Evolutionary conservation across 2,888 invertebrate species (phyloP).

Genomic region (Pachliopta kotzebuea): DNA sequence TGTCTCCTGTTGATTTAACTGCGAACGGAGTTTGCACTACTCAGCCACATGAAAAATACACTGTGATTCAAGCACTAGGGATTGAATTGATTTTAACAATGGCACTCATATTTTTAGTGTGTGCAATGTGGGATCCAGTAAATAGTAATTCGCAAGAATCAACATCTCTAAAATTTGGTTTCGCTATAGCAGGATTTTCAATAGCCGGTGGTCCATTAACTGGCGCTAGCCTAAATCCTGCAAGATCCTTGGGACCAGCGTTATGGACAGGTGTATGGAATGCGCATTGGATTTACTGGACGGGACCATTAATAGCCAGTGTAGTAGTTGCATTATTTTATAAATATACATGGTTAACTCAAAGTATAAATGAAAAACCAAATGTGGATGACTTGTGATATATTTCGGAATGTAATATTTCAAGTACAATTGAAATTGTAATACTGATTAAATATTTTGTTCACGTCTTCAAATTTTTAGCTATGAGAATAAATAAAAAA

Average conservation of each 20-base stretch:
- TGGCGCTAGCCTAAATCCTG: conserved; percentile 86
- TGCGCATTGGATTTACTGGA: conserved; percentile 86
- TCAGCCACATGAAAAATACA: conserved; percentile 68
- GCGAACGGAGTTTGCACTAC: conserved; percentile 82
- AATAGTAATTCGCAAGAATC: conserved; percentile 83
- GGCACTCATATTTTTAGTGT: conserved; percentile 82
- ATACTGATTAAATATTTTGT: neutral
- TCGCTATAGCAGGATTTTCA: conserved; percentile 82
- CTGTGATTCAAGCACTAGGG: conserved; percentile 73
- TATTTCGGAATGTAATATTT: neutral
- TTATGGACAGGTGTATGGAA: conserved; percentile 83
- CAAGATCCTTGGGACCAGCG: conserved; percentile 85
- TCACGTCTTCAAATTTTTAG: neutral
- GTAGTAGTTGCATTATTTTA: conserved; percentile 46
- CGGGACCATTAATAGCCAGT: conserved; percentile 76
- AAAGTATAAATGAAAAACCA: conserved; percentile 23
- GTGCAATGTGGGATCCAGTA: conserved; percentile 86
- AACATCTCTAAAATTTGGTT: conserved; percentile 82
- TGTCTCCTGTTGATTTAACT: conserved; percentile 63
- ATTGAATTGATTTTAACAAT: conserved; percentile 83
- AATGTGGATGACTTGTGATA: conserved; percentile 7
- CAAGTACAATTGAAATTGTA: neutral
- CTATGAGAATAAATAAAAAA: neutral
- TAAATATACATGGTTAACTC: conserved; percentile 44
- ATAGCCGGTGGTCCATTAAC: conserved; percentile 84